Percentiles rank a stretch among this genome's conserved stretches.
Evolutionary conservation across 2,113 vertebrate species (phyloP).

Genomic region (Nanger granti): DNA sequence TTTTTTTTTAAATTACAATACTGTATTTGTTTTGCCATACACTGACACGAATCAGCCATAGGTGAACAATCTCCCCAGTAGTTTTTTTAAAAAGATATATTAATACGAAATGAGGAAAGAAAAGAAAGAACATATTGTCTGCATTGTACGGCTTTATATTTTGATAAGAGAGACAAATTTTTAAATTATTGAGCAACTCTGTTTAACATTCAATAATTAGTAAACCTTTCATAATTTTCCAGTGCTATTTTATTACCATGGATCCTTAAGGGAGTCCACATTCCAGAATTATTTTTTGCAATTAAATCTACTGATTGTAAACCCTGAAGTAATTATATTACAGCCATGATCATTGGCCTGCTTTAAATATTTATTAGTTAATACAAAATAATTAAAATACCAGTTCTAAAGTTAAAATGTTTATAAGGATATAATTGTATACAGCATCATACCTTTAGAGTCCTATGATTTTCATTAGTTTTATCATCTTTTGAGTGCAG

Average conservation of each 20-base stretch:
- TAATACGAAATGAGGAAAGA: not conserved
- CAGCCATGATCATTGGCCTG: not conserved
- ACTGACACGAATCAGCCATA: no score
- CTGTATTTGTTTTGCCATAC: no score
- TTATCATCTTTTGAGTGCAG: not conserved
- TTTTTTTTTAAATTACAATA: no score
- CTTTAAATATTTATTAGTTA: not conserved
- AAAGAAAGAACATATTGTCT: not conserved
- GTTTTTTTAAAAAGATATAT: not conserved
- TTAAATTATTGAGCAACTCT: not conserved
- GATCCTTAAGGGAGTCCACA: not conserved
- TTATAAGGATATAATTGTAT: not conserved
- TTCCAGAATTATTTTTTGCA: not conserved
- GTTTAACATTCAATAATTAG: not conserved
- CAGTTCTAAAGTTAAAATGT: conserved; percentile 2
- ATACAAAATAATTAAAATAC: not conserved
- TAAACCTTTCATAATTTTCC: not conserved
- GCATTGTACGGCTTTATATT: not conserved
- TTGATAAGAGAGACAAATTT: not conserved
- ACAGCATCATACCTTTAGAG: not conserved
- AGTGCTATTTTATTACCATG: not conserved
- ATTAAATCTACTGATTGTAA: not conserved
- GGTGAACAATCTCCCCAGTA: no score
- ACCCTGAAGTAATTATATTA: not conserved
- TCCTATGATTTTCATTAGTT: not conserved